A percentile compares a stretch with the other conserved stretches of the same genome.
phyloP scores from a whole-genome alignment of 2,113 vertebrate genomes.

The Bubo blakistoni region DNA sequence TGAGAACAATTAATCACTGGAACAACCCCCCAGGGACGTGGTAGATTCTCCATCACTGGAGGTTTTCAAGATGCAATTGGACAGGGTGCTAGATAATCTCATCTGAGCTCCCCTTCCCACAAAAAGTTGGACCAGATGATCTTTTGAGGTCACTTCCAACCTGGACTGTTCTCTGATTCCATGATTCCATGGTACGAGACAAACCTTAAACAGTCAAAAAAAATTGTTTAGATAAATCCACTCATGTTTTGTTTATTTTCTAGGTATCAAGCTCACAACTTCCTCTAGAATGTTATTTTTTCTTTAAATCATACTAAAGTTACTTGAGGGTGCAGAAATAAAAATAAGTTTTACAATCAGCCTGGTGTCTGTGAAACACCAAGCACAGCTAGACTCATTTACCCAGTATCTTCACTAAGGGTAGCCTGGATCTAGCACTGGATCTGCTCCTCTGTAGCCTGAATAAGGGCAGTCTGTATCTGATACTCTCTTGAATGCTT shows the following conservation, averaged over 20 bases:
- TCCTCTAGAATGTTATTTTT: neutral
- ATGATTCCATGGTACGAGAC: accelerated
- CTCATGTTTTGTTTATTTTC: neutral
- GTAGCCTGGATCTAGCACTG: neutral
- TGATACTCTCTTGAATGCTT: neutral
- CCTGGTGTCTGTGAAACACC: neutral
- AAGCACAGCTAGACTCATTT: neutral
- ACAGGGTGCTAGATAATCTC: neutral
- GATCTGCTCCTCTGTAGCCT: neutral
- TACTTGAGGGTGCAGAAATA: neutral
- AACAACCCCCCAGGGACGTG: neutral
- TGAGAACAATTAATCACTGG: neutral
- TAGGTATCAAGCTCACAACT: neutral
- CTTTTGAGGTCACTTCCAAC: neutral
- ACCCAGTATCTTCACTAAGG: neutral
- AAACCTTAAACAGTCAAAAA: neutral
- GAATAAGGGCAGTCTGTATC: neutral
- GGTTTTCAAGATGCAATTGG: neutral
- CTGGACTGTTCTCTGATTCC: neutral
- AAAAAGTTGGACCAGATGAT: neutral
- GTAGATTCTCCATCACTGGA: neutral
- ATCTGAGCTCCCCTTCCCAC: neutral
- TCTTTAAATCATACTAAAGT: neutral
- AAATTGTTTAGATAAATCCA: neutral
- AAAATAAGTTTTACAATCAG: neutral